A percentile compares a stretch with the other conserved stretches of the same genome.
Evolutionary conservation across 1,140 invertebrate genomes (phyloP).

Genomic region (Ooceraea biroi): DNA sequence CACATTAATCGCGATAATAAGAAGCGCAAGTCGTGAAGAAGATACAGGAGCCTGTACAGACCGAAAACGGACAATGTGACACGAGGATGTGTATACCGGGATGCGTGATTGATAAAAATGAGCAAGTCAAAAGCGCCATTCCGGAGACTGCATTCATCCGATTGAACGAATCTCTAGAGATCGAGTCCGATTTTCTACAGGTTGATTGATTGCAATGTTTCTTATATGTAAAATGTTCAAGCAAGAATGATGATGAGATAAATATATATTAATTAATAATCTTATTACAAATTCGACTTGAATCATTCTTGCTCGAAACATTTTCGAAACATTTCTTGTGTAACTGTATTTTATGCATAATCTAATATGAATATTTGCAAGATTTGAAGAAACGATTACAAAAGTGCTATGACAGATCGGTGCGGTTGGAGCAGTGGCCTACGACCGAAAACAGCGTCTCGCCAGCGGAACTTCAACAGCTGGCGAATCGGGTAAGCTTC

Average conservation of each 20-base stretch:
- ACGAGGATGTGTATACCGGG: conserved; percentile 17
- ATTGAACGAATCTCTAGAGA: not conserved
- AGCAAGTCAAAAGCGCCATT: not conserved
- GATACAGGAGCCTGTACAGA: not conserved
- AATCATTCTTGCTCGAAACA: not conserved
- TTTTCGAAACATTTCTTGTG: not conserved
- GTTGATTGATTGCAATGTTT: conserved; percentile 8
- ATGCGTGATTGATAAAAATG: conserved; percentile 41
- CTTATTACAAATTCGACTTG: not conserved
- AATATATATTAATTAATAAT: too few relatives aligned
- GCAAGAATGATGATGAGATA: not conserved
- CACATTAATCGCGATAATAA: not conserved
- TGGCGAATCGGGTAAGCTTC: conserved; percentile 59
- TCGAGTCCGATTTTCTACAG: conserved; percentile 39
- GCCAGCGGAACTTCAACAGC: conserved; percentile 71
- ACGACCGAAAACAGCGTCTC: conserved; percentile 67
- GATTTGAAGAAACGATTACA: not conserved
- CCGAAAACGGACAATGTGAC: not conserved
- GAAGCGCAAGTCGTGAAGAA: not conserved
- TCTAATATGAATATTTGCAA: not conserved
- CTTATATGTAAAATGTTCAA: not conserved
- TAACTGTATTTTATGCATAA: not conserved
- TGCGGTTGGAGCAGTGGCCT: conserved; percentile 71
- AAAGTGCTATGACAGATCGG: conserved; percentile 47
- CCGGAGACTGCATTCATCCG: not conserved